These are phyloP conservation scores for Silurus asotus DNA, from an alignment of 2,113 vertebrate genomes.

Conservation along the genomic window DNA sequence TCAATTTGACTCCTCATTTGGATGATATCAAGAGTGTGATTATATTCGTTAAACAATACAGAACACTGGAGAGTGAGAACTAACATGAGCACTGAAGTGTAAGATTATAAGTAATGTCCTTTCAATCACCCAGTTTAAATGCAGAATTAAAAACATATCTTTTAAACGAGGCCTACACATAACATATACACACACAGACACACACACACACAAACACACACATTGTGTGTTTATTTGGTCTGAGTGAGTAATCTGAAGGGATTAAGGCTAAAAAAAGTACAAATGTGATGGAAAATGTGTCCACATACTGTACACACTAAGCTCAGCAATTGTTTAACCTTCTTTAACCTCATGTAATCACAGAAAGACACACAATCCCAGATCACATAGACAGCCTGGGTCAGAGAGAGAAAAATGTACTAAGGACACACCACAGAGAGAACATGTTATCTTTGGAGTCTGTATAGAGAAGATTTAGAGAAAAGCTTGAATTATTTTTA, in stretches of 20 bases:
- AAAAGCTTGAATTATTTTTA: background rate
- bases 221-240: constrained; percentile 1
- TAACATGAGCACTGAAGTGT: no score
- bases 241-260: constrained; percentile 69
- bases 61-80: no score
- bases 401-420: background rate
- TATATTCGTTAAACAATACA: no score
- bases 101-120: no score
- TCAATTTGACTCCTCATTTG: no score
- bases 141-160: no score
- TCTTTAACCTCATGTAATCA: constrained; percentile 14
- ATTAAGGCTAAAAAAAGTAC: constrained; percentile 67
- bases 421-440: background rate
- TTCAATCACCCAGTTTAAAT: no score
- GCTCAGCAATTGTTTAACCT: constrained; percentile 43
- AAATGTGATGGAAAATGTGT: constrained; percentile 74
- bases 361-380: constrained; percentile 15
- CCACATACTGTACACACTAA: constrained; percentile 65
- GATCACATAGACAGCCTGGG: constrained; percentile 8
- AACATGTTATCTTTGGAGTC: background rate
- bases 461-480: background rate
- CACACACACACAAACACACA: no score
- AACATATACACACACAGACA: no score
- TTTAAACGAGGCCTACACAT: no score
- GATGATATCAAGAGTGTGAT: no score